Conservation (phyloP, 2,888 invertebrate species). For the Sarcophaga rosellei region DNA sequence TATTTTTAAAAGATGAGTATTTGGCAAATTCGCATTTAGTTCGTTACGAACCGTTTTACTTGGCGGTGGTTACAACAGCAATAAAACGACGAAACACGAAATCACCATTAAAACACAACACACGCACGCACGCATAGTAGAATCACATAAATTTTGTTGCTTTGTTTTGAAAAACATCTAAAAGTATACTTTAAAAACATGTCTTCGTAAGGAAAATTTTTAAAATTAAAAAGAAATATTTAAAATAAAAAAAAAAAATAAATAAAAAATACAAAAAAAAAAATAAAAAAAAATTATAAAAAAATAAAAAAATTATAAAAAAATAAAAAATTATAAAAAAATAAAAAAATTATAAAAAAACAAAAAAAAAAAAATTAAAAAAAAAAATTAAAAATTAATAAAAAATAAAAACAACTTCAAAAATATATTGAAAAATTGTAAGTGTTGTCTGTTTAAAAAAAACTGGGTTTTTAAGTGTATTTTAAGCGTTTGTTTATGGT, state of each 20-base stretch:
- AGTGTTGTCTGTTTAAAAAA: too few species aligned
- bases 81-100: conserved; percentile 48
- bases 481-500: neutral
- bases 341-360: conserved; percentile 32
- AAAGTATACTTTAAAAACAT: conserved; percentile 12
- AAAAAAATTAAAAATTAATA: conserved; percentile 2
- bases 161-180: neutral
- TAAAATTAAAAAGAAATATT: conserved; percentile 4
- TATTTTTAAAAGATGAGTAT: conserved; percentile 62
- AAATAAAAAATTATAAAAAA: conserved; percentile 28
- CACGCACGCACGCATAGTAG: neutral
- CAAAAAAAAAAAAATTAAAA: neutral
- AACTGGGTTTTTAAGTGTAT: neutral
- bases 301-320: neutral
- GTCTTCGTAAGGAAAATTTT: conserved; percentile 13
- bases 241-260: conserved; percentile 36
- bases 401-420: neutral
- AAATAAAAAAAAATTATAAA: conserved; percentile 67
- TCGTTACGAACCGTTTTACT: conserved; percentile 62
- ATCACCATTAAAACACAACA: conserved; percentile 11
- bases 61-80: conserved; percentile 64
- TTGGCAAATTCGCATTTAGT: conserved; percentile 65
- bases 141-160: neutral
- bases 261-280: conserved; percentile 68
- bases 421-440: conserved; percentile 2